Percentiles rank a stretch among this genome's conserved stretches.
Conservation (phyloP, 2,888 invertebrate genomes). For the Drosophila silvestris region DNA sequence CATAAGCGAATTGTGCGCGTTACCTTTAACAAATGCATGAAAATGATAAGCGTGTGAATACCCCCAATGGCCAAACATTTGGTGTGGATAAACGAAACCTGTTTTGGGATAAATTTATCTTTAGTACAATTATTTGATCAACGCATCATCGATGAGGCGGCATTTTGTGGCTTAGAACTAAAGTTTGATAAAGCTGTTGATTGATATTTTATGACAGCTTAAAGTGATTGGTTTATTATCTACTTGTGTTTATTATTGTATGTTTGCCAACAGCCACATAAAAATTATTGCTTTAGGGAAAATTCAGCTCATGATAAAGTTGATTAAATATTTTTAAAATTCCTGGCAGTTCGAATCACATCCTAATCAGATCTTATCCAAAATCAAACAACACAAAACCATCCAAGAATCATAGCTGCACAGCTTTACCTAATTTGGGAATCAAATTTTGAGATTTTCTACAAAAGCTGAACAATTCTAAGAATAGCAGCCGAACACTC, state of each 20-base stretch:
- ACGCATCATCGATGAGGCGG: slow-evolving; percentile 17
- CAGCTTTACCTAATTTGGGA: slow-evolving; percentile 4
- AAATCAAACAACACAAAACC: background rate
- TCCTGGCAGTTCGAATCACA: background rate
- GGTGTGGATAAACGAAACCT: background rate
- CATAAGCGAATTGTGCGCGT: slow-evolving; percentile 38
- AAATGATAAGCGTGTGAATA: slow-evolving; percentile 36
- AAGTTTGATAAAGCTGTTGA: background rate
- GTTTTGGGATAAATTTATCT: slow-evolving; percentile 15
- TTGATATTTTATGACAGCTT: background rate
- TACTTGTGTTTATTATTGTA: background rate
- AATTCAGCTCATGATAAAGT: background rate
- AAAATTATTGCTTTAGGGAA: background rate
- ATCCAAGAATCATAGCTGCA: background rate
- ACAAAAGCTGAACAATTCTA: slow-evolving; percentile 9
- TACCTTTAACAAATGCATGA: slow-evolving; percentile 31
- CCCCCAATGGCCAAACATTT: slow-evolving; percentile 2
- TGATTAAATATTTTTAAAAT: background rate
- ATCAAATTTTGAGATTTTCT: slow-evolving; percentile 1
- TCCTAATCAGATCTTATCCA: background rate
- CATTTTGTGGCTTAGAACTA: background rate
- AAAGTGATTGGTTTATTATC: background rate
- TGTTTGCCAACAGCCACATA: background rate
- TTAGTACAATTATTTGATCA: slow-evolving; percentile 47
- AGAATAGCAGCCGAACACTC: background rate